Evolutionary conservation across 2,888 invertebrate species (phyloP).

Genomic region (Rhamphomyia laevipes): DNA sequence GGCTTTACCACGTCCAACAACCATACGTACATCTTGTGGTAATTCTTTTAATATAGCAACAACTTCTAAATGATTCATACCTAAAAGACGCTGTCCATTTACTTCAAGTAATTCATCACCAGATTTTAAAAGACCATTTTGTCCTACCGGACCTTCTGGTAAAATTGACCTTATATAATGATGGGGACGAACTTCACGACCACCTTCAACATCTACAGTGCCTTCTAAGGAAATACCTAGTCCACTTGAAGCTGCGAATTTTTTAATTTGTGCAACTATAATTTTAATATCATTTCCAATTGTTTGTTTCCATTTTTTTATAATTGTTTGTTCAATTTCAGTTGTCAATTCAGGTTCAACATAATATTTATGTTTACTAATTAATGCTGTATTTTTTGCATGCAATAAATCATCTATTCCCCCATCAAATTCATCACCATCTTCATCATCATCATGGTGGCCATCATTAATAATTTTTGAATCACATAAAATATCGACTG

Average conservation of each 20-base stretch:
- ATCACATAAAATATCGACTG: not conserved
- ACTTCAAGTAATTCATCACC: conserved; percentile 95
- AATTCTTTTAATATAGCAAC: conserved; percentile 86
- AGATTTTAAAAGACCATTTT: conserved; percentile 74
- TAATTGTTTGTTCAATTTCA: conserved; percentile 68
- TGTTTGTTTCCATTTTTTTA: conserved; percentile 71
- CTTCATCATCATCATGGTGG: conserved; percentile 10
- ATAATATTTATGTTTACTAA: conserved; percentile 32
- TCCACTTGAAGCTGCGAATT: conserved; percentile 79
- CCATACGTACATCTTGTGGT: conserved; percentile 81
- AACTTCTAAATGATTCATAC: conserved; percentile 87
- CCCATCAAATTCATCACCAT: too few species aligned
- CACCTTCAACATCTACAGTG: conserved; percentile 96
- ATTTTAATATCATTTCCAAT: conserved; percentile 67
- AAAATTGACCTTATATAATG: conserved; percentile 96
- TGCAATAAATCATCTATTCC: conserved; percentile 19
- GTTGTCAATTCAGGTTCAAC: conserved; percentile 43
- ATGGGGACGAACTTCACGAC: conserved; percentile 93
- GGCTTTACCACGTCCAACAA: conserved; percentile 59
- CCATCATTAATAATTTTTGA: conserved; percentile 2
- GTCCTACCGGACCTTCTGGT: conserved; percentile 95
- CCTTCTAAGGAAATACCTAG: conserved; percentile 96
- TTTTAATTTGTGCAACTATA: conserved; percentile 68
- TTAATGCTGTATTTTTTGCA: conserved; percentile 25
- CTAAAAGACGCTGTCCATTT: conserved; percentile 76